phyloP scores from a whole-genome alignment of 2,113 vertebrate species.

The Atrichornis clamosus region DNA sequence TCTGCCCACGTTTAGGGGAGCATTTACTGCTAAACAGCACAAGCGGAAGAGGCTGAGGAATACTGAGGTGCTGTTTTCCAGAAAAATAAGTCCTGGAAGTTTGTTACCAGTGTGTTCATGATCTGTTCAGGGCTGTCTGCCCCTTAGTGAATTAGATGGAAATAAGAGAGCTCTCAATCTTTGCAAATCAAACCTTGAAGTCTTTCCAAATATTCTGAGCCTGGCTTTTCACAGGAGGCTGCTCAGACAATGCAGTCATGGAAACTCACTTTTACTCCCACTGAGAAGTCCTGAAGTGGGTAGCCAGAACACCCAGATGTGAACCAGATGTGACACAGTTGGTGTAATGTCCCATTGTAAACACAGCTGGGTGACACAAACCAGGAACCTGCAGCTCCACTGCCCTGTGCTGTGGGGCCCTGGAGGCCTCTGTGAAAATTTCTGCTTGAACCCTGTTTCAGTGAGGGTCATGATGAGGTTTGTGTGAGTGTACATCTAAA shows the following conservation, averaged over 20 bases:
- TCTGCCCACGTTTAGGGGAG: background rate
- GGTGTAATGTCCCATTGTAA: background rate
- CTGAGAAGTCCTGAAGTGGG: background rate
- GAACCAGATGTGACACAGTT: background rate
- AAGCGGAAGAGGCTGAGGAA: background rate
- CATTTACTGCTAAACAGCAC: background rate
- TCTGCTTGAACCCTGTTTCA: background rate
- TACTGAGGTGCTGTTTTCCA: background rate
- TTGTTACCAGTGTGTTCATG: background rate
- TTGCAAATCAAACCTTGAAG: background rate
- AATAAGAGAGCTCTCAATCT: background rate
- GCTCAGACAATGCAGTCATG: background rate
- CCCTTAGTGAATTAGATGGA: background rate
- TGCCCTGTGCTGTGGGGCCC: fast-evolving
- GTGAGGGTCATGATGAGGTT: background rate
- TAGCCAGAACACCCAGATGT: background rate
- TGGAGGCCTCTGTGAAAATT: background rate
- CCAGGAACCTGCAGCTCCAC: background rate
- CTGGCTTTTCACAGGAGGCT: background rate
- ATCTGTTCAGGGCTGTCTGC: background rate
- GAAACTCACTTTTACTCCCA: background rate
- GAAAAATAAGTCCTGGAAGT: background rate
- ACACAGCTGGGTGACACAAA: background rate
- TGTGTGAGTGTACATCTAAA: background rate
- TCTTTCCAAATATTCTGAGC: background rate